Conservation (phyloP, 92 coral and sea anemone genomes). For the Umimayanthus chanpuru region DNA sequence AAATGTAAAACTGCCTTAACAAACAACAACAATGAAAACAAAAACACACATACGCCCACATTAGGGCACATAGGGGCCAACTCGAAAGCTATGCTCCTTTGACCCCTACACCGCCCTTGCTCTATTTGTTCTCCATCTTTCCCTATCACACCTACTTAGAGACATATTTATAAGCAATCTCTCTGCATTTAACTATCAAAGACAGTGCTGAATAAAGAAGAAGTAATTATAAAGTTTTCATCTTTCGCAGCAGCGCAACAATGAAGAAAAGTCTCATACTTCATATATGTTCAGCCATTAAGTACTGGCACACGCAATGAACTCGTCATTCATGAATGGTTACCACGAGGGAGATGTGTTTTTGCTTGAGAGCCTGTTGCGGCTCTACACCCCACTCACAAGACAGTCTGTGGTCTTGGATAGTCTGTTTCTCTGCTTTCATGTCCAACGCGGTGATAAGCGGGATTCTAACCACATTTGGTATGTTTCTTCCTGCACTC, state of each 20-base stretch:
- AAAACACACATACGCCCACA: too few relatives aligned
- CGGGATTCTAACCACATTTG: conserved; percentile 35
- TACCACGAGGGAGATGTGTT: not conserved
- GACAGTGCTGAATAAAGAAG: too few relatives aligned
- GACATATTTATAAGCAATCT: too few relatives aligned
- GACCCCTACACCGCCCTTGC: too few relatives aligned
- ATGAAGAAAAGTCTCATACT: not conserved
- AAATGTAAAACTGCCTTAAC: too few relatives aligned
- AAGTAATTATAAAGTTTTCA: not conserved
- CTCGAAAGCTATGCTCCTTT: too few relatives aligned
- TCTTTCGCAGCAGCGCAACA: not conserved
- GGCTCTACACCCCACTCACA: conserved; percentile 2
- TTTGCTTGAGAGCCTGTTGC: not conserved
- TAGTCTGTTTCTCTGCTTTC: conserved; percentile 33
- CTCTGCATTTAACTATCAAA: too few relatives aligned
- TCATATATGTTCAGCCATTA: not conserved
- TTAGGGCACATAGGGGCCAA: too few relatives aligned
- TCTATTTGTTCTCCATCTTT: too few relatives aligned
- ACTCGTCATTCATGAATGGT: not conserved
- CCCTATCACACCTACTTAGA: too few relatives aligned
- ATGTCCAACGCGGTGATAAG: conserved; percentile 30
- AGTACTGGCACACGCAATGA: not conserved
- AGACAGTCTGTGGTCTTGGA: conserved; percentile 37
- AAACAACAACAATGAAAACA: too few relatives aligned
- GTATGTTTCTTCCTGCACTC: conserved; percentile 34